A percentile compares a stretch with the other conserved stretches of the same genome.
Evolutionary conservation across 2,797 vertebrate species (phyloP).

Genomic region (Poecilia wingei): DNA sequence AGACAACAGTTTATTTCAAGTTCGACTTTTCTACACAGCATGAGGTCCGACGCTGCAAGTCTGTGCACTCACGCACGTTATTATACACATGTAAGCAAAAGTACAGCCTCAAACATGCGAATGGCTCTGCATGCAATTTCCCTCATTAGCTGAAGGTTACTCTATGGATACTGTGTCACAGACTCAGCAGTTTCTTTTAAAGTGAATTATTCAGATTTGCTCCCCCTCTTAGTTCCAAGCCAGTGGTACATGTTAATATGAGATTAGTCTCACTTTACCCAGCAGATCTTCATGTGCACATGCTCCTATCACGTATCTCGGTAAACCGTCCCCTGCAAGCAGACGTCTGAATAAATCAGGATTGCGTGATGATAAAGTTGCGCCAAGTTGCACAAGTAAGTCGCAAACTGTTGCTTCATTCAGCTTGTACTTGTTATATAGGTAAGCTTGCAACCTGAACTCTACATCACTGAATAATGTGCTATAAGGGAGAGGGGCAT

Average conservation of each 20-base stretch:
- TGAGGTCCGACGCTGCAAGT: constrained; percentile 20
- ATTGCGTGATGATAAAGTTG: constrained; percentile 25
- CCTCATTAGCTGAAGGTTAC: constrained; percentile 54
- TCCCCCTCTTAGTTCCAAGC: constrained; percentile 63
- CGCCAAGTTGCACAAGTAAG: constrained; percentile 24
- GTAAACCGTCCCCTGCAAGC: constrained; percentile 38
- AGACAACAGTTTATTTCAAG: constrained; percentile 21
- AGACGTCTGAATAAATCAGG: constrained; percentile 46
- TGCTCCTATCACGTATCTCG: constrained; percentile 40
- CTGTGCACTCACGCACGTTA: constrained; percentile 41
- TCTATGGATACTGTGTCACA: constrained; percentile 37
- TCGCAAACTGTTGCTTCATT: constrained; percentile 16
- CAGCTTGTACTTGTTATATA: constrained; percentile 19
- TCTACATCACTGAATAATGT: not conserved
- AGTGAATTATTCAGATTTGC: constrained; percentile 70
- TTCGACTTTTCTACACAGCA: constrained; percentile 18
- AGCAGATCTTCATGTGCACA: constrained; percentile 48
- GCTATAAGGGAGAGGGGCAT: not conserved
- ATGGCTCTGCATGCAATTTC: constrained; percentile 30
- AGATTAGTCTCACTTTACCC: constrained; percentile 69
- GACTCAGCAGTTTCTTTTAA: constrained; percentile 49
- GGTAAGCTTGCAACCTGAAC: not conserved
- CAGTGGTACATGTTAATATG: constrained; percentile 69
- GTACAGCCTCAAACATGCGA: constrained; percentile 13
- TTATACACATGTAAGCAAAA: constrained; percentile 36